Conservation (phyloP, 2,113 vertebrate species). For the Pongo pygmaeus region DNA sequence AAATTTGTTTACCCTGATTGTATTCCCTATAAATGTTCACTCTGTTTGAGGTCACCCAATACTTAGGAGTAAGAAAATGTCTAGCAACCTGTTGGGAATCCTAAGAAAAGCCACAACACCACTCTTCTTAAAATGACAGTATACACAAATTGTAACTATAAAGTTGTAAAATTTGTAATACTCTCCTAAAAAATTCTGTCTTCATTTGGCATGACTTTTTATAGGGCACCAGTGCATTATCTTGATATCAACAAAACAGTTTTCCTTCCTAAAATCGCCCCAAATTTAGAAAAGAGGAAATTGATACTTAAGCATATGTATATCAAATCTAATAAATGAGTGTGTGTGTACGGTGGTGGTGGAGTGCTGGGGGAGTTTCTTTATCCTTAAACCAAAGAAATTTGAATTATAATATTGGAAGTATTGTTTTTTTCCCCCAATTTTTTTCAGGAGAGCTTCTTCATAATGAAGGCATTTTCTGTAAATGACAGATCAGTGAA, state of each 20-base stretch:
- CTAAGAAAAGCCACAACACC: not conserved
- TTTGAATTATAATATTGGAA: constrained; percentile 54
- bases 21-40: constrained; percentile 32
- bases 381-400: constrained; percentile 53
- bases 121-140: not conserved
- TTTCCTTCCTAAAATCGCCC: constrained; percentile 9
- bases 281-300: constrained; percentile 1
- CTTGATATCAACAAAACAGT: not conserved
- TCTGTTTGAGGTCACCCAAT: constrained; percentile 43
- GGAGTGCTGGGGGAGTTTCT: not conserved
- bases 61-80: constrained; percentile 53
- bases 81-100: constrained; percentile 32
- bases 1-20: constrained; percentile 52
- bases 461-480: constrained; percentile 77
- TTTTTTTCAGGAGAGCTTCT: constrained; percentile 65
- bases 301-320: not conserved
- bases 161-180: not conserved
- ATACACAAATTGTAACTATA: not conserved
- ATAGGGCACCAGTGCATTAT: not conserved
- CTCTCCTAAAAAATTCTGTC: not conserved
- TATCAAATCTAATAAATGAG: constrained; percentile 34
- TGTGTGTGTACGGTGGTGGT: not conserved
- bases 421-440: constrained; percentile 69
- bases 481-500: constrained; percentile 77
- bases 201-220: not conserved